Base-by-base conservation (phyloP, 2,888 invertebrate genomes). In the Diaprepes abbreviatus region DNA sequence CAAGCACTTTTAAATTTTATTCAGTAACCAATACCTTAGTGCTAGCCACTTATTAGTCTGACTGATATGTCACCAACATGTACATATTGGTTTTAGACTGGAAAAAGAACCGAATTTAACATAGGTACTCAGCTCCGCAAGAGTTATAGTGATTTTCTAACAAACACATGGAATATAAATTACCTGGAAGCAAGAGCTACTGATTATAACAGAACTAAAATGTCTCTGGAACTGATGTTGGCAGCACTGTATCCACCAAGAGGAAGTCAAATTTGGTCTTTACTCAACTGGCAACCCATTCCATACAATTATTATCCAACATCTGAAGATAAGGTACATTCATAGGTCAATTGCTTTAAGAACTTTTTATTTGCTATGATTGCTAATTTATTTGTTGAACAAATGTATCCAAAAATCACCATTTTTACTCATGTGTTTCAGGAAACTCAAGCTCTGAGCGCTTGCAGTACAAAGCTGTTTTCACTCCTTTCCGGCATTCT, bases 281-380 rank as follows among this genome's bases (percentile, higher is more conserved):
- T 65, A 4, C 80, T 91, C 68, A 83, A 85, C 71, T 93, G 93
- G 93, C 91, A 92, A 76, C 93, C 93, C 7, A 89, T 92, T 67
- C 91, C 92, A 14, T 87, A 92, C 14, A 89, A 89, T 78, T 90
- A 90, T 12, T 85, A 1, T 7, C 38, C 50, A 36, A 59, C 71
- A 17, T 33, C 10, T 19, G 1, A 33, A 7, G 64, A 64, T 35
- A 36, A 33, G 64, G 64, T 64, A 57, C 5, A 24, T 24, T 24
- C 24, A 4, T 24, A 5, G 5, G 24, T 24, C 24, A 24, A 4
- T 24, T n/a, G n/a, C n/a, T n/a, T n/a, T n/a, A n/a, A n/a, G n/a
- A n/a, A n/a, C n/a, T n/a, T n/a, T n/a, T n/a, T n/a, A n/a, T n/a
- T n/a, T n/a, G n/a, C n/a, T n/a, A n/a, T n/a, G n/a, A n/a, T n/a